These are phyloP conservation scores for Rhagologus leucostigma DNA, from an alignment of 2,113 vertebrate genomes.

Conservation along the genomic window DNA sequence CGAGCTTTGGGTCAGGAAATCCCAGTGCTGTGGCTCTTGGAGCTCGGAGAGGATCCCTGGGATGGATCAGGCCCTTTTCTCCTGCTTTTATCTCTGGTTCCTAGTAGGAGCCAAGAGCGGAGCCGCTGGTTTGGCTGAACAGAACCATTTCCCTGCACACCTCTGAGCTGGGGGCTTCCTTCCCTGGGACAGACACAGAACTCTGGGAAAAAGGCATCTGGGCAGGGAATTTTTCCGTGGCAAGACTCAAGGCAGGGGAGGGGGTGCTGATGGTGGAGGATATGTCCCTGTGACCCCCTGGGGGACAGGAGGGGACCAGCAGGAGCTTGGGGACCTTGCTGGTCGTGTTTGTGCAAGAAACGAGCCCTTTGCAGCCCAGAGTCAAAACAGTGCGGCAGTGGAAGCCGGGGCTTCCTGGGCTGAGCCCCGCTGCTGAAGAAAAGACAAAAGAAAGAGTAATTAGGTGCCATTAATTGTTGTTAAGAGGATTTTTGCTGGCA, in stretches of 20 bases:
- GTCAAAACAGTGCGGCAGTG: constrained; percentile 64
- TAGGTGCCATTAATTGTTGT: constrained; percentile 65
- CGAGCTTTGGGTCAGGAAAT: not conserved
- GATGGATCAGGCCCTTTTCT: not conserved
- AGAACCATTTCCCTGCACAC: not conserved
- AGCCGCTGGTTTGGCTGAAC: not conserved
- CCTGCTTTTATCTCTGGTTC: not conserved
- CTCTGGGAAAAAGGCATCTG: not conserved
- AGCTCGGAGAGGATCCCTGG: not conserved
- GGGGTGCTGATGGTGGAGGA: not conserved
- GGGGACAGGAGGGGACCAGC: not conserved
- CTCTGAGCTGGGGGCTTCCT: not conserved
- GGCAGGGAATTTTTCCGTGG: not conserved
- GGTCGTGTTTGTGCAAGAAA: constrained; percentile 57
- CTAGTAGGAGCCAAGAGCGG: not conserved
- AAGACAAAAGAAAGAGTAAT: constrained; percentile 75
- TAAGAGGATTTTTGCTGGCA: not conserved
- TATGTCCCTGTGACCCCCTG: too few relatives aligned
- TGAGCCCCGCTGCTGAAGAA: constrained; percentile 72
- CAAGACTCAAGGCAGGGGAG: accelerated
- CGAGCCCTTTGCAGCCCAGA: constrained; percentile 48
- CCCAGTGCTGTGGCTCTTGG: not conserved
- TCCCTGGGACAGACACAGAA: not conserved
- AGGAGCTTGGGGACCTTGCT: not conserved
- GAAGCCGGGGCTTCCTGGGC: constrained; percentile 75